These are phyloP conservation scores for Smittia sp. DNA, from an alignment of 2,888 invertebrate genomes.

Conservation along the genomic window DNA sequence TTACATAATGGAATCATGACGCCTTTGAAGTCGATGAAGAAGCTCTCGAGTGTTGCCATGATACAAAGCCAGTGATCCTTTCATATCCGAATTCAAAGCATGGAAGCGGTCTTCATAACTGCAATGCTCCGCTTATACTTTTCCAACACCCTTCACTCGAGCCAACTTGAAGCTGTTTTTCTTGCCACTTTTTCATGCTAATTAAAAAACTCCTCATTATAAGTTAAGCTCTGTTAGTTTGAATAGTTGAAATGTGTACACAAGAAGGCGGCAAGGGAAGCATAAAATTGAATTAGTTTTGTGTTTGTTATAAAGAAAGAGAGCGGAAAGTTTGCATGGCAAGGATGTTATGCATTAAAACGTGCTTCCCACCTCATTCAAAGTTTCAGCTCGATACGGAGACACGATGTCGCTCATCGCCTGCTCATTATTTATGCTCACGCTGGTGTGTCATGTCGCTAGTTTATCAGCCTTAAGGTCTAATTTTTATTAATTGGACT, in stretches of 20 bases:
- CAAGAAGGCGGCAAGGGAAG: neutral
- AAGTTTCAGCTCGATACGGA: neutral
- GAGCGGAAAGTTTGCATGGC: neutral
- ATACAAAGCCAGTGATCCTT: too few relatives aligned
- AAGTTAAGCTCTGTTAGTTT: neutral
- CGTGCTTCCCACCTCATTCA: constrained; percentile 27
- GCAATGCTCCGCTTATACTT: too few relatives aligned
- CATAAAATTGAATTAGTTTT: constrained; percentile 35
- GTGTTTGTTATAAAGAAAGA: constrained; percentile 13
- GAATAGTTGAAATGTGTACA: neutral
- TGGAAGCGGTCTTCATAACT: too few relatives aligned
- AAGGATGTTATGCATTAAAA: constrained; percentile 11
- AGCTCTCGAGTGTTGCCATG: too few relatives aligned
- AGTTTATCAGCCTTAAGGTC: neutral
- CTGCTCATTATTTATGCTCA: constrained; percentile 30
- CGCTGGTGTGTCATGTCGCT: constrained; percentile 20
- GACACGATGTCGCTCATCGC: neutral
- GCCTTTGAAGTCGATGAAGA: too few relatives aligned
- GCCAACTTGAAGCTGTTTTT: too few relatives aligned
- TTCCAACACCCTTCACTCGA: too few relatives aligned
- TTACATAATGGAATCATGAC: too few relatives aligned
- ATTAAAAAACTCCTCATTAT: too few relatives aligned
- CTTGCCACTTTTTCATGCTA: too few relatives aligned
- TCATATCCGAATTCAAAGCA: too few relatives aligned
- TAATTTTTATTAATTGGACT: neutral